phyloP scores from a whole-genome alignment of 2,888 invertebrate genomes.

The Pocota personata region DNA sequence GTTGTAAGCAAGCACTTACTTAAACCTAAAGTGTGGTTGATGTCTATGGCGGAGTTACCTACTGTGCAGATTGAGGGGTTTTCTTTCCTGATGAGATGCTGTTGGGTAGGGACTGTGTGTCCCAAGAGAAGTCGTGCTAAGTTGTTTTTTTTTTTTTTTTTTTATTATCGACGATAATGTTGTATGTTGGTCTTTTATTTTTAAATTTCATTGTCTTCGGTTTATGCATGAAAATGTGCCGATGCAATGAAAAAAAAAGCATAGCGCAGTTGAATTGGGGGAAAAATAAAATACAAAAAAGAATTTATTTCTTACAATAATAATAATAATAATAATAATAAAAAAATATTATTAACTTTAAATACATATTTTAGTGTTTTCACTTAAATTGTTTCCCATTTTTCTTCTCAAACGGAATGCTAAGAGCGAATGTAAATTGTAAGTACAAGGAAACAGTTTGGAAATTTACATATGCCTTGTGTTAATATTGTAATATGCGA shows the following conservation, averaged over 20 bases:
- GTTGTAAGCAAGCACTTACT: too few species aligned
- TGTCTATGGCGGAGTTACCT: too few species aligned
- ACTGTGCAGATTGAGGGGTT: too few species aligned
- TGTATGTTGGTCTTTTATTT: slow-evolving; percentile 49
- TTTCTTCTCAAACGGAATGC: slow-evolving; percentile 73
- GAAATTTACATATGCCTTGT: slow-evolving; percentile 95
- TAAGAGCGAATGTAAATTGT: slow-evolving; percentile 51
- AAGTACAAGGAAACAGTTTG: slow-evolving; percentile 58
- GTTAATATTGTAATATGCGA: too few species aligned
- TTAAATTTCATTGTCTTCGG: slow-evolving; percentile 51
- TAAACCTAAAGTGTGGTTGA: too few species aligned
- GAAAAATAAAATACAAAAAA: slow-evolving; percentile 75
- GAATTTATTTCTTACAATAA: slow-evolving; percentile 78
- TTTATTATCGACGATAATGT: slow-evolving; percentile 43
- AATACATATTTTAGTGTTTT: slow-evolving; percentile 69
- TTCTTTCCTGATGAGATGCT: too few species aligned
- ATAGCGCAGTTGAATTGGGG: slow-evolving; percentile 58
- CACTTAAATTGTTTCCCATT: slow-evolving; percentile 61
- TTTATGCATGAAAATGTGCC: slow-evolving; percentile 42
- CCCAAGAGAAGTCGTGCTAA: too few species aligned
- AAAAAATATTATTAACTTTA: slow-evolving; percentile 40
- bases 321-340: too few species aligned
- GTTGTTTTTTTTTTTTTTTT: too few species aligned
- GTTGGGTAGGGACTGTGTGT: too few species aligned
- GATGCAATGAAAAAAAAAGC: slow-evolving; percentile 35